phyloP scores from a whole-genome alignment of 2,888 invertebrate species.

The Ormyrus rosae region DNA sequence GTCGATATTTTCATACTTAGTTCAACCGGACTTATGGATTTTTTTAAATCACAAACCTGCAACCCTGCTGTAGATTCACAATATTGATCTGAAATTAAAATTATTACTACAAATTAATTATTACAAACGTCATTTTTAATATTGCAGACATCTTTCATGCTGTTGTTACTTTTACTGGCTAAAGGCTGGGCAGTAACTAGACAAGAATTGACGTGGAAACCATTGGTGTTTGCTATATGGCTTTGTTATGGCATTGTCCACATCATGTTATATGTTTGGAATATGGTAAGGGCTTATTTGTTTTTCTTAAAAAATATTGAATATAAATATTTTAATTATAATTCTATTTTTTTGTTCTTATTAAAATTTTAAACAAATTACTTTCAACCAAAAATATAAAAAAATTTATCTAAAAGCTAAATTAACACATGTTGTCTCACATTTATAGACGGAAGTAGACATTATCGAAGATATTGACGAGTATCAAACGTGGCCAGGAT shows the following conservation, averaged over 20 bases:
- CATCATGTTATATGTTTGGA: conserved; percentile 95
- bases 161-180: conserved; percentile 91
- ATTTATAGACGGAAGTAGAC: conserved; percentile 92
- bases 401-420: too few relatives aligned
- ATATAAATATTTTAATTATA: conserved; percentile 1
- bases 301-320: background rate
- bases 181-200: conserved; percentile 98
- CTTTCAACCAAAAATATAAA: too few relatives aligned
- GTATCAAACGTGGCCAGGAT: conserved; percentile 98
- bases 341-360: conserved; percentile 1
- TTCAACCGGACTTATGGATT: too few relatives aligned
- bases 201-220: conserved; percentile 91
- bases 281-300: conserved; percentile 84
- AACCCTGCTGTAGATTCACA: too few relatives aligned
- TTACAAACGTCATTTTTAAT: too few relatives aligned
- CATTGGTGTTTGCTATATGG: conserved; percentile 92
- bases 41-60: too few relatives aligned
- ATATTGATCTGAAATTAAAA: too few relatives aligned
- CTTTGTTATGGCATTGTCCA: conserved; percentile 93
- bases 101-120: too few relatives aligned
- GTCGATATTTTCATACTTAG: too few relatives aligned
- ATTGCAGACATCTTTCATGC: conserved; percentile 92
- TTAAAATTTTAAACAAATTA: too few relatives aligned
- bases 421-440: too few relatives aligned
- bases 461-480: conserved; percentile 97